Evolutionary conservation across 2,113 vertebrate species (phyloP).

Genomic region (Petrocephalus microphthalmus): DNA sequence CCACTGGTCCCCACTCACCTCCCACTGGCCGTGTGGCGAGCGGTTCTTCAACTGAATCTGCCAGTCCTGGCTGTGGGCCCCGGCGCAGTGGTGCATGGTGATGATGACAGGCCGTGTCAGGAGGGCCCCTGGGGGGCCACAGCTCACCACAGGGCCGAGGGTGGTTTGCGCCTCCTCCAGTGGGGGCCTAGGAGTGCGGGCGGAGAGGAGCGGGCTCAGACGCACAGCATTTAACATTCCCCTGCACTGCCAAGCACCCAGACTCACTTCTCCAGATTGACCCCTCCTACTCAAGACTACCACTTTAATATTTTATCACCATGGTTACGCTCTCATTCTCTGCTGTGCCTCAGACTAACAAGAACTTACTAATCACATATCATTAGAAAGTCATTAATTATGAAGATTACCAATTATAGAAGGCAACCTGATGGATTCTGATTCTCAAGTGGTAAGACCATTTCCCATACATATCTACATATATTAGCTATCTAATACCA

Average conservation of each 20-base stretch:
- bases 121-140: slow-evolving; percentile 81
- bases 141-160: slow-evolving; percentile 85
- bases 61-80: slow-evolving; percentile 82
- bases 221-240: neutral
- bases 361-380: neutral
- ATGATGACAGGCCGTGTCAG: slow-evolving; percentile 80
- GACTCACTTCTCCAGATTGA: neutral
- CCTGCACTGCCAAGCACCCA: neutral
- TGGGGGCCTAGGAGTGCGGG: slow-evolving; percentile 62
- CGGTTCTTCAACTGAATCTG: slow-evolving; percentile 84
- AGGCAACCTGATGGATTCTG: neutral
- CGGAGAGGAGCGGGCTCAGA: neutral
- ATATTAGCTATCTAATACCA: neutral
- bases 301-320: slow-evolving; percentile 3
- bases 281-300: neutral
- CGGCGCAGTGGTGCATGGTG: slow-evolving; percentile 84
- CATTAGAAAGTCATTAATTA: slow-evolving; percentile 4
- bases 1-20: slow-evolving; percentile 58
- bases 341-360: neutral
- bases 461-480: neutral
- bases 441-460: neutral
- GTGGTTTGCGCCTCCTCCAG: slow-evolving; percentile 83
- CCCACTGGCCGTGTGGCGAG: slow-evolving; percentile 75
- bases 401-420: neutral
- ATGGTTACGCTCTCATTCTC: neutral